Base-by-base conservation (phyloP, 2,113 vertebrate species). In the Rhineura floridana region DNA sequence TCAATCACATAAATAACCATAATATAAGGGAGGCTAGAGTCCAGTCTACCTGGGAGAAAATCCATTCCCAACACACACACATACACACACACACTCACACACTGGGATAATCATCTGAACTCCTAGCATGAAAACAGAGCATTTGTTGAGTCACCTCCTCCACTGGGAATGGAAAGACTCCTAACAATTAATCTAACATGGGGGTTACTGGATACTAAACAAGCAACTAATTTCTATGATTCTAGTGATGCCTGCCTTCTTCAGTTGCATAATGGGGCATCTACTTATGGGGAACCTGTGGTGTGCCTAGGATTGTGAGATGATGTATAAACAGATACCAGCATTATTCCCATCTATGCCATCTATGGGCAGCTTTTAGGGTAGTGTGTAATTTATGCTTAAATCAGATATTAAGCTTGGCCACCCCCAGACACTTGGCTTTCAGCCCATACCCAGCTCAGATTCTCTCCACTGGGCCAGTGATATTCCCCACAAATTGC, bases 341-440 rank as follows among this genome's bases (percentile, higher is more conserved):
- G 55, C 42, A 30, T 87, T 80, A 82, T 87, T 87, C 82, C 33
- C 79, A 88, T 88, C 80, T 50, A 50, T 7, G 19, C 36, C 11
- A n/a, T 63, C 55, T 75, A 36, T 75, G 52, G 48, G 33, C 69
- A 75, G 69, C 79, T 75, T 82, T 52, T 82, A 75, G 52, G 36
- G 12, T 33, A 75, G 69, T 82, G 55, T 88, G 69, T 88, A 75
- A 88, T 88, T 88, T 75, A 73, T 82, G 36, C 79, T 50, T 70
- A 82, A 82, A 82, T 88, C 86, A 88, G 52, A 82, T 82, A 63
- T 87, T 88, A 73, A 82, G 79, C 55, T 88, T 75, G 30, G 59
- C 89, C 92, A 93, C 85, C 89, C 55, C 94, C 86, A 78, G 93
- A 90, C 48, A 86, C 67, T 88, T 89, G 87, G 81, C 65, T 78